These are phyloP conservation scores for Ceyx margarethae DNA, from an alignment of 2,113 vertebrate genomes.

Conservation along the genomic window DNA sequence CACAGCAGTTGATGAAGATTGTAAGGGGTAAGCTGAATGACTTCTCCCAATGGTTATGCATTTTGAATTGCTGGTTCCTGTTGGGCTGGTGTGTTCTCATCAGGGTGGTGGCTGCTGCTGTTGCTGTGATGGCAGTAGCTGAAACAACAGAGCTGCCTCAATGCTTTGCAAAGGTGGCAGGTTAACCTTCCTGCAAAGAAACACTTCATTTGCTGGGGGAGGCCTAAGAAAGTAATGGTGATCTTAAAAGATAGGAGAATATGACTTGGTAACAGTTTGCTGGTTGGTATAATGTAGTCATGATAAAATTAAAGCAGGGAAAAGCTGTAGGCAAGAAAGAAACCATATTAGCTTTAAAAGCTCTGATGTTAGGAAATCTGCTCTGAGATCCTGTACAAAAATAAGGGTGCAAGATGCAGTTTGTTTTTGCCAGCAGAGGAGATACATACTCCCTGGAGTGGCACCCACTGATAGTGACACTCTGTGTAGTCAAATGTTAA, in stretches of 20 bases:
- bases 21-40: neutral
- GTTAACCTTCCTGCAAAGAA: neutral
- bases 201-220: neutral
- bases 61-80: neutral
- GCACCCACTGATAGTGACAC: neutral
- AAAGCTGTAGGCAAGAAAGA: neutral
- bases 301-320: neutral
- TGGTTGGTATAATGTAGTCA: neutral
- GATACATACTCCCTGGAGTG: neutral
- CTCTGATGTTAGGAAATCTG: constrained; percentile 22
- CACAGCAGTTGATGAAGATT: neutral
- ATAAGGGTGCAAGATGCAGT: neutral
- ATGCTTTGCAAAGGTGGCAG: neutral
- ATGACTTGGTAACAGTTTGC: neutral
- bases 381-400: neutral
- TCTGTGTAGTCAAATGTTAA: constrained; percentile 24
- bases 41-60: neutral
- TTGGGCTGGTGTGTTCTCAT: neutral
- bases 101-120: neutral
- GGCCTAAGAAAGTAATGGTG: neutral
- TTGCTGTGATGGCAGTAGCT: neutral
- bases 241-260: neutral
- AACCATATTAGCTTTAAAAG: neutral
- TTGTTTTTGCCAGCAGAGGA: constrained; percentile 43
- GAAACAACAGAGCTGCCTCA: neutral